Evolutionary conservation across 2,888 invertebrate species (phyloP).

Genomic region (Odontomyia ornata): DNA sequence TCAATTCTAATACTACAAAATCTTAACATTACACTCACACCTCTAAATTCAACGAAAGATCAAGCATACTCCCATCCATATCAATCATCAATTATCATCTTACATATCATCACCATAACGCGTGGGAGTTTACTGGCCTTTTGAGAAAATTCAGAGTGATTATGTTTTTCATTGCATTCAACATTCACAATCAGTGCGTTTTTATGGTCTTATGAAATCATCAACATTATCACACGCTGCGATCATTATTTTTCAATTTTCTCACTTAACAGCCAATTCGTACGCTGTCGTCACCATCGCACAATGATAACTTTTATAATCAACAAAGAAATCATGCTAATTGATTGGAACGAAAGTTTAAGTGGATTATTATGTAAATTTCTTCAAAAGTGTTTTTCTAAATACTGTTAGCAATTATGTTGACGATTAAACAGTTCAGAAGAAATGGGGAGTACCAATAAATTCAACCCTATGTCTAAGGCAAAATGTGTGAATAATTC

Average conservation of each 20-base stretch:
- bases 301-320: not conserved
- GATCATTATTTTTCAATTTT: constrained; percentile 27
- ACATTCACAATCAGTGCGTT: not conserved
- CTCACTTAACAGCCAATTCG: not conserved
- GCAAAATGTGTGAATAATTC: no score
- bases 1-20: no score
- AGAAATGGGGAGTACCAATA: no score
- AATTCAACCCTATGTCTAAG: no score
- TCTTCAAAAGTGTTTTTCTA: not conserved
- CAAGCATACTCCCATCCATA: no score
- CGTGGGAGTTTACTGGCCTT: not conserved
- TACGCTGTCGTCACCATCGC: not conserved
- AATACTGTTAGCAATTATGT: no score
- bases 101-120: not conserved
- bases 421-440: no score
- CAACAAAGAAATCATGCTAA: not conserved
- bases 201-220: constrained; percentile 17
- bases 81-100: not conserved
- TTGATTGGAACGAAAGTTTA: constrained; percentile 25
- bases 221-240: not conserved
- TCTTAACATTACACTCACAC: no score
- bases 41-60: no score
- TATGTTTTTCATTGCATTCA: not conserved
- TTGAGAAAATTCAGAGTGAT: not conserved
- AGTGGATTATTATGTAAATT: constrained; percentile 33